phyloP scores from a whole-genome alignment of 2,888 invertebrate species.

The Eubasilissa splendida region DNA sequence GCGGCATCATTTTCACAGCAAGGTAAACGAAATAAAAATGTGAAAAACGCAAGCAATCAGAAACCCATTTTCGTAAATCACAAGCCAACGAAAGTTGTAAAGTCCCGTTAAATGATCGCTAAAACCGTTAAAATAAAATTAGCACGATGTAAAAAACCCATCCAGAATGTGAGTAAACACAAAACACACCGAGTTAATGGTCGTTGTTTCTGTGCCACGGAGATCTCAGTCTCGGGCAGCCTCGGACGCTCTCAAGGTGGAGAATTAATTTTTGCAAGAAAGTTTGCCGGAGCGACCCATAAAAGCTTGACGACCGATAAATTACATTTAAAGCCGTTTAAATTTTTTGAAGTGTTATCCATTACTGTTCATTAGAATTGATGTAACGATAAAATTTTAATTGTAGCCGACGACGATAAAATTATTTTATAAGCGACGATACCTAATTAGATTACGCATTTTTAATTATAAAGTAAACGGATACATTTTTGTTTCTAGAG shows the following conservation, averaged over 20 bases:
- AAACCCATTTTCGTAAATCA: slow-evolving; percentile 27
- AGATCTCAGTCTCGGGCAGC: not conserved
- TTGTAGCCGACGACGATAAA: slow-evolving; percentile 26
- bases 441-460: slow-evolving; percentile 17
- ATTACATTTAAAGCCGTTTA: slow-evolving; percentile 39
- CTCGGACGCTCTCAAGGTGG: not conserved
- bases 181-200: slow-evolving; percentile 15
- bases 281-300: slow-evolving; percentile 40
- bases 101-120: slow-evolving; percentile 26
- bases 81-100: not conserved
- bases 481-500: too few relatives aligned
- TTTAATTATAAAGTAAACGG: not conserved
- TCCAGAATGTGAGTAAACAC: slow-evolving; percentile 2
- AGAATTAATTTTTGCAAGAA: slow-evolving; percentile 18
- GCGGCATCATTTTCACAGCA: too few relatives aligned
- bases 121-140: slow-evolving; percentile 29
- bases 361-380: slow-evolving; percentile 38
- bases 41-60: slow-evolving; percentile 1
- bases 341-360: slow-evolving; percentile 34
- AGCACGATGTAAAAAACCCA: slow-evolving; percentile 22
- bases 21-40: not conserved
- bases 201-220: not conserved
- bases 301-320: slow-evolving; percentile 49
- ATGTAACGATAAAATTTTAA: slow-evolving; percentile 34
- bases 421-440: slow-evolving; percentile 25